These are phyloP conservation scores for Pachyramphus minor DNA, from an alignment of 2,113 vertebrate genomes.

Conservation along the genomic window DNA sequence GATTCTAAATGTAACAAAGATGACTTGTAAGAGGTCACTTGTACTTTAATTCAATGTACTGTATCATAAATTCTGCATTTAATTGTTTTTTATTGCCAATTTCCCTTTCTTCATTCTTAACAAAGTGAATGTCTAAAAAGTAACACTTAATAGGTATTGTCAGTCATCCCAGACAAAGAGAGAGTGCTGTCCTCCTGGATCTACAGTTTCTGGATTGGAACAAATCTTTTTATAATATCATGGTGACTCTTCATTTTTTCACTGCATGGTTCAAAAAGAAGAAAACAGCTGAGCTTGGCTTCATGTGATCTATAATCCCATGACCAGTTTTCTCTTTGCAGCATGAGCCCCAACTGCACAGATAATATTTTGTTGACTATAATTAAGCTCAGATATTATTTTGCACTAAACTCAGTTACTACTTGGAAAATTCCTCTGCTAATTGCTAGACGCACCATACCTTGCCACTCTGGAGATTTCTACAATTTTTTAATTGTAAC, in stretches of 20 bases:
- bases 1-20: not conserved
- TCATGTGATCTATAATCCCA: fast-evolving
- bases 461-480: not conserved
- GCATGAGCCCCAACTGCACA: not conserved
- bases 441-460: not conserved
- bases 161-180: not conserved
- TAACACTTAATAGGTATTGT: not conserved
- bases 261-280: not conserved
- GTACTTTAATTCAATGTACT: not conserved
- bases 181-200: not conserved
- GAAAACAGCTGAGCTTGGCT: not conserved
- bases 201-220: not conserved
- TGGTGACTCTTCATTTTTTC: not conserved
- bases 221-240: not conserved
- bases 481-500: not conserved
- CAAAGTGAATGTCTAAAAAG: not conserved
- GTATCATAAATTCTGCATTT: not conserved
- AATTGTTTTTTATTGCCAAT: not conserved
- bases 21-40: not conserved
- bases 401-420: not conserved
- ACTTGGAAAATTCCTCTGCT: not conserved
- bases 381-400: not conserved
- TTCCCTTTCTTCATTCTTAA: constrained; percentile 8
- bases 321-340: not conserved
- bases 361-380: not conserved